phyloP scores from a whole-genome alignment of 2,797 vertebrate species.

The Ptychadena robeensis region DNA sequence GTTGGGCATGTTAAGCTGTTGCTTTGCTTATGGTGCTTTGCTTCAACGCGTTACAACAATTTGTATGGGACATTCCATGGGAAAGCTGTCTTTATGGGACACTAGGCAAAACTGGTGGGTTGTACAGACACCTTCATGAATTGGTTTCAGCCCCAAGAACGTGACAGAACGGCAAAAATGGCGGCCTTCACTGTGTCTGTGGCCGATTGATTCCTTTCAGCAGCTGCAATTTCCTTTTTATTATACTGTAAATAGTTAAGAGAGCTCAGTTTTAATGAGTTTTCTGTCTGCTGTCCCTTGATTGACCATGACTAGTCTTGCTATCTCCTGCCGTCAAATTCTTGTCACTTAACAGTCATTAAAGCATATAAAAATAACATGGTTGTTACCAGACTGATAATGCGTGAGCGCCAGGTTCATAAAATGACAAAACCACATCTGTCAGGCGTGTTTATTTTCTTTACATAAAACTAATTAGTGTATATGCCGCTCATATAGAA shows the following conservation, averaged over 20 bases:
- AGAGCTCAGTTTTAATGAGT: conserved; percentile 3
- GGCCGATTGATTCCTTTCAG: background rate
- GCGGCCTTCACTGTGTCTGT: background rate
- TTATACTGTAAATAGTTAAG: background rate
- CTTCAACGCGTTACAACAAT: too few relatives aligned
- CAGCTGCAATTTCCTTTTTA: background rate
- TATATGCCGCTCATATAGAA: conserved; percentile 36
- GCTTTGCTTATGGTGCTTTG: too few relatives aligned
- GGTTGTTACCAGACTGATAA: conserved; percentile 40
- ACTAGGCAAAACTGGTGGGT: background rate
- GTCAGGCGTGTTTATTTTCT: conserved; percentile 45
- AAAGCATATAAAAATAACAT: conserved; percentile 35
- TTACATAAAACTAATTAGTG: conserved; percentile 54
- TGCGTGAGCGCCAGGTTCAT: conserved; percentile 8
- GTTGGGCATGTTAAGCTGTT: too few relatives aligned
- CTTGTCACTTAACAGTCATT: conserved; percentile 42
- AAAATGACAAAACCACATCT: conserved; percentile 53
- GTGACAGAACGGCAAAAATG: background rate
- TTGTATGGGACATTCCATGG: too few relatives aligned
- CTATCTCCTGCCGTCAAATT: background rate
- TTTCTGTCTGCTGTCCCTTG: background rate
- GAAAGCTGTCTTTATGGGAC: too few relatives aligned
- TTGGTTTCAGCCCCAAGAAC: background rate
- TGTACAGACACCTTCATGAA: background rate
- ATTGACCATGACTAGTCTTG: conserved; percentile 21